Conservation (phyloP, 53 echinoderm and acorn worm species). For the Holothuria scabra region DNA sequence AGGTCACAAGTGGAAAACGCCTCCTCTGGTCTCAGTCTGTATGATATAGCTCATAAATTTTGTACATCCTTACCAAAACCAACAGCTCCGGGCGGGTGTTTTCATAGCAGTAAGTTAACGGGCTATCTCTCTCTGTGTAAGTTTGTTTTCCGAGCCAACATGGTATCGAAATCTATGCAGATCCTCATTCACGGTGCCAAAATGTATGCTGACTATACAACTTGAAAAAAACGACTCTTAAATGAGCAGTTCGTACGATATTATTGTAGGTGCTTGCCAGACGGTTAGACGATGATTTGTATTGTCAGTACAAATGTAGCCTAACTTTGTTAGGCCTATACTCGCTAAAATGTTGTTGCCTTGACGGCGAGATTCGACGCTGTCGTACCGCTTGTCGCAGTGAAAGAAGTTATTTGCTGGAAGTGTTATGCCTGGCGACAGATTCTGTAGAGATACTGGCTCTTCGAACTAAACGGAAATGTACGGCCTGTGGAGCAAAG, state of each 20-base stretch:
- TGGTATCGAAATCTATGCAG: not conserved
- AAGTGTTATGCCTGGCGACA: conserved; percentile 29
- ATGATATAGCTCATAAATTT: conserved; percentile 6
- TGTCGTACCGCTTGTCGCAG: not conserved
- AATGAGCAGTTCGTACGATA: not conserved
- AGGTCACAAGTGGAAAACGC: conserved; percentile 9
- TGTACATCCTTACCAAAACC: conserved; percentile 28
- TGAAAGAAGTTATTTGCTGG: conserved; percentile 13
- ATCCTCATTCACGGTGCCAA: not conserved
- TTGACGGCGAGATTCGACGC: not conserved
- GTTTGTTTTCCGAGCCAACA: not conserved
- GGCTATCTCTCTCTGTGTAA: not conserved
- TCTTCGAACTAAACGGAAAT: conserved; percentile 7
- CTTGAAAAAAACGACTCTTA: too few relatives aligned
- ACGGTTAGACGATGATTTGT: conserved; percentile 12
- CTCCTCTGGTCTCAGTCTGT: not conserved
- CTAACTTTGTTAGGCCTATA: conserved; percentile 2
- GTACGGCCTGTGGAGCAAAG: not conserved
- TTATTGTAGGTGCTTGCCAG: conserved; percentile 32
- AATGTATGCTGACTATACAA: not conserved
- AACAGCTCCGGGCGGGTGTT: conserved; percentile 22
- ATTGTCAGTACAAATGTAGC: not conserved
- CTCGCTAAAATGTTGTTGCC: not conserved
- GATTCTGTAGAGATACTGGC: conserved; percentile 34
- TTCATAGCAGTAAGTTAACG: not conserved